These are phyloP conservation scores for Trichomalopsis sarcophagae DNA, from an alignment of 1,140 invertebrate genomes.

Conservation along the genomic window DNA sequence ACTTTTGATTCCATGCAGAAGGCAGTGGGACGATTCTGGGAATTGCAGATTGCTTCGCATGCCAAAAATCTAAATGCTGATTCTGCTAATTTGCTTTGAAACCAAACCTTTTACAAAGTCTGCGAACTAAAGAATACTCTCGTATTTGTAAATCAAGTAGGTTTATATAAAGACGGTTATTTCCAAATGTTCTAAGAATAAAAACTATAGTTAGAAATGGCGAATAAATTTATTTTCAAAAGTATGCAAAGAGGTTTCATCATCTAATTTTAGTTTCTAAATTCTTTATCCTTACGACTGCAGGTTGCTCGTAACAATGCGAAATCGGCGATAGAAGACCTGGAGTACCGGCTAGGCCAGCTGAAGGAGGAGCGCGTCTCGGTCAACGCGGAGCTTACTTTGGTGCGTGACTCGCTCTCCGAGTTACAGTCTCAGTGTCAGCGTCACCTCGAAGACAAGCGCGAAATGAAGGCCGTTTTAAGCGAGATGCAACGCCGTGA, in stretches of 20 bases:
- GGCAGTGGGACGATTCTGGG: not conserved
- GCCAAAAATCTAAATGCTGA: slow-evolving; percentile 43
- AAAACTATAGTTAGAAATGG: not conserved
- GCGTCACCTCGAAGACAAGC: slow-evolving; percentile 85
- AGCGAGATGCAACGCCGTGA: slow-evolving; percentile 82
- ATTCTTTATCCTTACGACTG: slow-evolving; percentile 32
- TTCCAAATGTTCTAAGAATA: not conserved
- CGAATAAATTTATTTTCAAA: not conserved
- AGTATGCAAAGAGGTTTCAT: too few species aligned
- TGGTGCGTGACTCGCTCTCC: slow-evolving; percentile 82
- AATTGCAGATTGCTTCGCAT: slow-evolving; percentile 12
- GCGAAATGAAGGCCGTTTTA: slow-evolving; percentile 80
- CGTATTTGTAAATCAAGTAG: not conserved
- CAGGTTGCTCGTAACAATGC: slow-evolving; percentile 86
- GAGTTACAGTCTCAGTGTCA: slow-evolving; percentile 85
- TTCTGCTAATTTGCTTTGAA: slow-evolving; percentile 20
- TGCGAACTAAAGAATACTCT: not conserved
- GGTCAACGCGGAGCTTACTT: slow-evolving; percentile 82
- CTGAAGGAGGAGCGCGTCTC: slow-evolving; percentile 83
- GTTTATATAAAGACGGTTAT: not conserved
- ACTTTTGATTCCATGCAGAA: not conserved
- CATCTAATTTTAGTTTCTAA: not conserved
- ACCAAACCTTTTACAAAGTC: not conserved
- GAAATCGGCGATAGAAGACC: slow-evolving; percentile 85
- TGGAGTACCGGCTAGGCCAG: slow-evolving; percentile 86